These are phyloP conservation scores for Cartodere bifasciata DNA, from an alignment of 2,888 invertebrate species.

Conservation along the genomic window DNA sequence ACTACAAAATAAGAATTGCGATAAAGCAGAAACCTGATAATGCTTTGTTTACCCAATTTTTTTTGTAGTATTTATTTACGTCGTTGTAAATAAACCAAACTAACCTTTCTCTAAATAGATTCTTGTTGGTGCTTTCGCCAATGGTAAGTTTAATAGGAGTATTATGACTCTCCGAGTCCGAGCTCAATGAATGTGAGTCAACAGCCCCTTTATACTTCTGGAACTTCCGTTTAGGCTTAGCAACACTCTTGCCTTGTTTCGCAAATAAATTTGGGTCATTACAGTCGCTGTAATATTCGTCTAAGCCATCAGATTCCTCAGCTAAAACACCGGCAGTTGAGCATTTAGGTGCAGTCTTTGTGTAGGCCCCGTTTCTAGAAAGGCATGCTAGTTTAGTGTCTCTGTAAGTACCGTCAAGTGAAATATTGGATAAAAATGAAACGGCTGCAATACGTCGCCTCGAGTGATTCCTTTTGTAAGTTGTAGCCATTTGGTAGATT, in stretches of 20 bases:
- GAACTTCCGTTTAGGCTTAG: conserved; percentile 18
- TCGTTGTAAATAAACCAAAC: too few relatives aligned
- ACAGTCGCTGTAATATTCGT: conserved; percentile 27
- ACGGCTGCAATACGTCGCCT: conserved; percentile 82
- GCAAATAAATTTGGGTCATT: conserved; percentile 24
- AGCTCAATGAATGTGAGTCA: conserved; percentile 53
- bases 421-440: conserved; percentile 90
- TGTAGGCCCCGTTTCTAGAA: conserved; percentile 33
- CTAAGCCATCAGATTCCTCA: conserved; percentile 32
- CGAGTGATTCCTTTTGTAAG: conserved; percentile 48
- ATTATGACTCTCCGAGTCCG: conserved; percentile 59
- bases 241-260: conserved; percentile 11
- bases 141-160: conserved; percentile 47
- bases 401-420: conserved; percentile 72
- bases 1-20: too few relatives aligned
- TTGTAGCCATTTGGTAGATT: conserved; percentile 47
- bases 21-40: too few relatives aligned
- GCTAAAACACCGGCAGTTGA: conserved; percentile 22
- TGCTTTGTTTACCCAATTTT: too few relatives aligned
- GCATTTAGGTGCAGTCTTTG: conserved; percentile 20
- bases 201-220: conserved; percentile 17
- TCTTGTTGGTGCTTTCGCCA: too few relatives aligned
- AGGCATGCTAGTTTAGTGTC: conserved; percentile 49
- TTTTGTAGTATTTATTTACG: too few relatives aligned
- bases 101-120: too few relatives aligned